phyloP scores from a whole-genome alignment of 2,888 invertebrate species.

The Tetanocera ferruginea region DNA sequence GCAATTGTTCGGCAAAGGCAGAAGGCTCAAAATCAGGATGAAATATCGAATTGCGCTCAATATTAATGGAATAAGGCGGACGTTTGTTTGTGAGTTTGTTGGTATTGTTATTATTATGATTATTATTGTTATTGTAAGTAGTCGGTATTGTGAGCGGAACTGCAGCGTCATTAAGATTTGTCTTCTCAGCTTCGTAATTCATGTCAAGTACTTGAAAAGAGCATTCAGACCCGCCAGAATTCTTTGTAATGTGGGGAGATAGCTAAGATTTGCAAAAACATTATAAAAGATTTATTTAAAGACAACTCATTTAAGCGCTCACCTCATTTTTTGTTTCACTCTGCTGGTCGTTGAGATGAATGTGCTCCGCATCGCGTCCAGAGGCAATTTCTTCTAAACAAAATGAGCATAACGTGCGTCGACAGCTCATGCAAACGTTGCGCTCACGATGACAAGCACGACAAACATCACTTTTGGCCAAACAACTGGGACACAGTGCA shows the following conservation, averaged over 20 bases:
- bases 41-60: slow-evolving; percentile 63
- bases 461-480: slow-evolving; percentile 60
- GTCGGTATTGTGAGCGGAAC: slow-evolving; percentile 3
- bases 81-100: slow-evolving; percentile 36
- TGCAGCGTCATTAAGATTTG: background rate
- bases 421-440: slow-evolving; percentile 65
- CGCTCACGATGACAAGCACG: slow-evolving; percentile 62
- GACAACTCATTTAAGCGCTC: no score
- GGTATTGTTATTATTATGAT: slow-evolving; percentile 20
- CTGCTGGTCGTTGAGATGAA: slow-evolving; percentile 57
- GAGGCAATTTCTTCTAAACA: slow-evolving; percentile 64
- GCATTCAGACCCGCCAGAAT: slow-evolving; percentile 41
- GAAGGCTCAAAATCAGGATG: slow-evolving; percentile 56
- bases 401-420: slow-evolving; percentile 62
- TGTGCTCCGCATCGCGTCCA: slow-evolving; percentile 56
- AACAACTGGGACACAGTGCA: slow-evolving; percentile 59
- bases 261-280: background rate
- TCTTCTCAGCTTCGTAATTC: slow-evolving; percentile 46
- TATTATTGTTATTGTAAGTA: slow-evolving; percentile 40
- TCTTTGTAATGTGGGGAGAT: background rate
- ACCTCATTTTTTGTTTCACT: background rate
- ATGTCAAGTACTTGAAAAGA: slow-evolving; percentile 53
- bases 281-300: no score
- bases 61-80: slow-evolving; percentile 59
- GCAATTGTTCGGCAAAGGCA: slow-evolving; percentile 50